phyloP scores from a whole-genome alignment of 1,140 invertebrate genomes.

The Ceratoteleas bidentatus region DNA sequence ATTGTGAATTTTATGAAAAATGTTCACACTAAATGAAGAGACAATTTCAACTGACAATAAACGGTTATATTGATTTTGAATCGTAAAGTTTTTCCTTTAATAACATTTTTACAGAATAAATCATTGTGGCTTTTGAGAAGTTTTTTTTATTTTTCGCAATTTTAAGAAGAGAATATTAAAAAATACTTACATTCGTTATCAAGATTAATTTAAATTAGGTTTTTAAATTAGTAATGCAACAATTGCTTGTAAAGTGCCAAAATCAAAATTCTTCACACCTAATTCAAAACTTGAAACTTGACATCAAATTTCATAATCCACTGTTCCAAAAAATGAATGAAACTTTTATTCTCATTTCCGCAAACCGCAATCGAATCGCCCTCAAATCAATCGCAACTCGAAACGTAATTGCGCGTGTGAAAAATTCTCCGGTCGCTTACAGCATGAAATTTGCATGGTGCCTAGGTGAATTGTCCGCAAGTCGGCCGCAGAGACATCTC shows the following conservation, averaged over 20 bases:
- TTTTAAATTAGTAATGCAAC: neutral
- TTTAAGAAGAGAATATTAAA: too few relatives aligned
- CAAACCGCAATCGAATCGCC: neutral
- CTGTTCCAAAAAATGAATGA: neutral
- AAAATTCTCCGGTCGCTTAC: slow-evolving; percentile 21
- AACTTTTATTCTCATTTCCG: neutral
- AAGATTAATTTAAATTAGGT: too few relatives aligned
- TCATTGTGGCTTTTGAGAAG: too few relatives aligned
- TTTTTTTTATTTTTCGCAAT: too few relatives aligned
- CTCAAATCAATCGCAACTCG: slow-evolving; percentile 11
- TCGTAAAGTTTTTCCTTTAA: too few relatives aligned
- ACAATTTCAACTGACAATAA: too few relatives aligned
- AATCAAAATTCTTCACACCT: neutral
- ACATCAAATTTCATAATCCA: too few relatives aligned
- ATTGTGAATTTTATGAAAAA: too few relatives aligned
- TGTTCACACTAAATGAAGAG: too few relatives aligned
- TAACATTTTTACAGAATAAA: too few relatives aligned
- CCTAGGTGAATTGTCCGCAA: slow-evolving; percentile 50
- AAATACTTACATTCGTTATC: too few relatives aligned
- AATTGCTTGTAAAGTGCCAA: neutral
- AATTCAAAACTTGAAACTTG: neutral
- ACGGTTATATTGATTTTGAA: too few relatives aligned
- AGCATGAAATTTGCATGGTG: slow-evolving; percentile 41
- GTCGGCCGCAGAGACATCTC: slow-evolving; percentile 43
- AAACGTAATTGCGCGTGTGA: slow-evolving; percentile 12